These are phyloP conservation scores for Cavia aperea DNA, from an alignment of 2,113 vertebrate species.

Conservation along the genomic window DNA sequence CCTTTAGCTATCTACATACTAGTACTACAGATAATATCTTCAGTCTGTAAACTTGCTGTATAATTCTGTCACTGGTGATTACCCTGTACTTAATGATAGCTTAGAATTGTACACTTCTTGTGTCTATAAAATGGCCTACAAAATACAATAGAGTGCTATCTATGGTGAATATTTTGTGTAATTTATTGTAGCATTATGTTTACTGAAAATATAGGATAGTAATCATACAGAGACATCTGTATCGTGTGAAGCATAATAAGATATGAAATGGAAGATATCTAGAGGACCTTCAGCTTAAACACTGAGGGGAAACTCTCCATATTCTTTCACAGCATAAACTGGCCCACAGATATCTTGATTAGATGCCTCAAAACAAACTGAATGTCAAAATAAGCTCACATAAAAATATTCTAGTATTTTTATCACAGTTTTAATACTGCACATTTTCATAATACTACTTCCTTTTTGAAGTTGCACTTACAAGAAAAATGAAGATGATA, in stretches of 20 bases:
- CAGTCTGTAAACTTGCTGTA: neutral
- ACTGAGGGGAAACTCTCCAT: neutral
- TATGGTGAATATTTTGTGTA: neutral
- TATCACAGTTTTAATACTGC: neutral
- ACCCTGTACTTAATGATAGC: neutral
- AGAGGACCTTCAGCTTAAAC: neutral
- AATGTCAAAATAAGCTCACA: neutral
- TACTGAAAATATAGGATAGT: neutral
- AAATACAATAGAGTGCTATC: neutral
- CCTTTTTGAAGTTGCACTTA: neutral
- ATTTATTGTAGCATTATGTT: neutral
- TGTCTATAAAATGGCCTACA: neutral
- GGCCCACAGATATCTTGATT: neutral
- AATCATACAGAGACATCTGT: neutral
- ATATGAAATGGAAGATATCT: neutral
- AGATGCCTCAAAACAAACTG: neutral
- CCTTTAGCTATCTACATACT: neutral
- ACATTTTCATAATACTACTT: neutral
- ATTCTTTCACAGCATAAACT: neutral
- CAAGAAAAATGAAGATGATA: neutral
- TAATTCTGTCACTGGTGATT: neutral
- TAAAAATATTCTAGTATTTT: constrained; percentile 23
- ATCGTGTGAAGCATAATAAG: neutral
- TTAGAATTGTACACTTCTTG: neutral
- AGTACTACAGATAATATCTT: neutral